Percentiles rank a stretch among this genome's conserved stretches.
Evolutionary conservation across 1,140 invertebrate genomes (phyloP).

Genomic region (Brachionus calyciflorus): DNA sequence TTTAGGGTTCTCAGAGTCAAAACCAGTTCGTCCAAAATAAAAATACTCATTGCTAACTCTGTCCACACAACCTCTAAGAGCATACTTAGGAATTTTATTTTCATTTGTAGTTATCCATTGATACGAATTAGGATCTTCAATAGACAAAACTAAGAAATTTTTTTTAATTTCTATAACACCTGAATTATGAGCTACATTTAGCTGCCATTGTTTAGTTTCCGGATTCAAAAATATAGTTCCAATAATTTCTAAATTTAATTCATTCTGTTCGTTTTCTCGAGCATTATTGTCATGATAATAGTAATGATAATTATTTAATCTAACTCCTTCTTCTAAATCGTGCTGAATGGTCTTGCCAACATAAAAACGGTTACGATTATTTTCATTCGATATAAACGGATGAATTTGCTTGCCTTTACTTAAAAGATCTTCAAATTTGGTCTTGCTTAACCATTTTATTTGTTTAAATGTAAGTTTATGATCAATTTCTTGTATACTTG

Average conservation of each 20-base stretch:
- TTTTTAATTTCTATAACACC: background rate
- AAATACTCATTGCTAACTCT: background rate
- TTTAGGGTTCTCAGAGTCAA: background rate
- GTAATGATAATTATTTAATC: background rate
- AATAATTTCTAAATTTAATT: constrained; percentile 23
- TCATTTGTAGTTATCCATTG: constrained; percentile 2
- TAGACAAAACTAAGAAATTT: background rate
- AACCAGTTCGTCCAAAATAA: background rate
- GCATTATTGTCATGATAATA: background rate
- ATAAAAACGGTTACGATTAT: background rate
- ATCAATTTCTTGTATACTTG: constrained; percentile 21
- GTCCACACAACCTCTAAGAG: constrained; percentile 2
- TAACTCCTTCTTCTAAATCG: constrained; percentile 1
- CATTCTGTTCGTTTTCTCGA: background rate
- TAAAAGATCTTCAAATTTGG: background rate
- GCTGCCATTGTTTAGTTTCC: background rate
- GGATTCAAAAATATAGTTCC: constrained; percentile 3
- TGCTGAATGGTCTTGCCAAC: constrained; percentile 7
- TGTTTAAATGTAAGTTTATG: background rate
- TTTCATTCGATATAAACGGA: background rate
- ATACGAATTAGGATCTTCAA: background rate
- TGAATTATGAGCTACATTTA: background rate
- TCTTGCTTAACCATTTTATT: constrained; percentile 24
- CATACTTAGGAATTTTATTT: constrained; percentile 1
- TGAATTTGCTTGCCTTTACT: background rate